Evolutionary conservation across 2,797 vertebrate species (phyloP).

Genomic region (Apogon hyalosoma): DNA sequence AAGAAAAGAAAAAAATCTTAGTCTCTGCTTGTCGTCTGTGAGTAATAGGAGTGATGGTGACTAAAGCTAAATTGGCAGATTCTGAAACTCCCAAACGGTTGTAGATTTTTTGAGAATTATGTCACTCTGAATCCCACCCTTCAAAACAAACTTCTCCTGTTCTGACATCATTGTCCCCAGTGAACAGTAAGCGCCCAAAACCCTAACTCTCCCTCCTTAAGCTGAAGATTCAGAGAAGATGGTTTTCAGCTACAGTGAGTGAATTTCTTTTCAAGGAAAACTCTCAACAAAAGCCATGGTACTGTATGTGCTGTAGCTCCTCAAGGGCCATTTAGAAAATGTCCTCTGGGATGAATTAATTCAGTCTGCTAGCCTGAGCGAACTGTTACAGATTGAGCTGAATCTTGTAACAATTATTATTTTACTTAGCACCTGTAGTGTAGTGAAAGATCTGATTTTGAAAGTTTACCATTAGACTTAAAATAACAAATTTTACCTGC

Average conservation of each 20-base stretch:
- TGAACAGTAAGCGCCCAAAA: conserved; percentile 54
- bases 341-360: neutral
- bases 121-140: conserved; percentile 84
- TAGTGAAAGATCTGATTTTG: neutral
- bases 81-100: conserved; percentile 59
- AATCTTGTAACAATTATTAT: neutral
- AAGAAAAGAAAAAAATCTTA: conserved; percentile 16
- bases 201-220: conserved; percentile 35
- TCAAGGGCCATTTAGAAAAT: neutral
- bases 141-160: conserved; percentile 73
- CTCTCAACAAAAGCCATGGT: too few species aligned
- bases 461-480: neutral
- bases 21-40: conserved; percentile 12
- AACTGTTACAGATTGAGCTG: neutral
- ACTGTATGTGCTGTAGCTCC: too few species aligned
- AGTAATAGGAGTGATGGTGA: conserved; percentile 40
- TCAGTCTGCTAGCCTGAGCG: neutral
- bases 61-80: conserved; percentile 69
- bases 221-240: conserved; percentile 19
- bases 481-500: neutral
- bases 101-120: conserved; percentile 80
- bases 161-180: conserved; percentile 76
- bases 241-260: neutral
- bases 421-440: neutral
- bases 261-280: too few species aligned